Evolutionary conservation across 92 coral and sea anemone species (phyloP), one percentile per base, ranked within the genome.

Genomic region (Porites rus): DNA sequence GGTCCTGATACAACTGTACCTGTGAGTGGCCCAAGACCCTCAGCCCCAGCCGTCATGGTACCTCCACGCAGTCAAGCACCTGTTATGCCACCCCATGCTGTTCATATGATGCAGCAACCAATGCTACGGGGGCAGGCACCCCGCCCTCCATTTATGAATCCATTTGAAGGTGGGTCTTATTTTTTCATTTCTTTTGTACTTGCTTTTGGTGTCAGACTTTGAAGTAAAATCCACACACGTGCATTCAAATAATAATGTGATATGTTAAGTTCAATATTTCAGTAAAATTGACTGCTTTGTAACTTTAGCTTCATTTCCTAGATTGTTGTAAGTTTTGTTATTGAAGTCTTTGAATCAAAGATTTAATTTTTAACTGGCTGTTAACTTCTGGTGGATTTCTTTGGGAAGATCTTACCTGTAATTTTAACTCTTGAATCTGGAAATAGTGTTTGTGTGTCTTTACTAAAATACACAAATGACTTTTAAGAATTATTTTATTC

Each of bases 111-210:
- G 25, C 93, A 76, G 7, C 79, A 62, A 7, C 93, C 93, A 28
- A 76, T 90, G 82, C 74, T 88, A 17, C 62, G 90, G 16, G 83
- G 80, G 52, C 93, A 86, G 79, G 86, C 61, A 54, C 94, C 94
- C 22, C 88, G 90, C 51, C 91, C 88, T 77, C 94, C 91, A 17
- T 85, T 85, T 85, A 60, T 11, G 18, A 85, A 85, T 20, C 89
- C 94, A 75, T 83, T 90, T 86, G 98, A 94, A 87, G 96, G 98
- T 94, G 59, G 16, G 81, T 60, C 21, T 50, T 68, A 22, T 25
- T 16, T 69, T 18, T 3, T 24, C 31, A 4, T 62, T 59, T 14
- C 81, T 38, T 21, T n/a, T 77, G 43, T 38, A n/a, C 25, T 22
- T 60, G 53, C 66, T 62, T 56, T 10, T 10, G 61, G 16, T 56